Evolutionary conservation across 2,888 invertebrate genomes (phyloP), one percentile per base, ranked within the genome.

Genomic region (Tubulanus polymorphus): DNA sequence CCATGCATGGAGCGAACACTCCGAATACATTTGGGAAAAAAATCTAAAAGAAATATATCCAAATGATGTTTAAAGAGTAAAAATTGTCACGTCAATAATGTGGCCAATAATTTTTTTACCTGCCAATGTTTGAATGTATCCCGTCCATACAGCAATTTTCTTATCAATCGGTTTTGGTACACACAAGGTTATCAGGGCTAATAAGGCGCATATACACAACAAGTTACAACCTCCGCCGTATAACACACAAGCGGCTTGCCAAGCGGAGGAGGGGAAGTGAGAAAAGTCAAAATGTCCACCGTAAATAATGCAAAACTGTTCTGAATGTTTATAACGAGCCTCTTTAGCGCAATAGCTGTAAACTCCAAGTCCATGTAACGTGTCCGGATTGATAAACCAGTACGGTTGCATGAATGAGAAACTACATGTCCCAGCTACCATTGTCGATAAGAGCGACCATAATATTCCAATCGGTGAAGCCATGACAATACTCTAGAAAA

Each of bases 391-490:
- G 27, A 78, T 67, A 54, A 79, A 70, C 80, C 80, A 80, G 54
- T 75, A 75, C 1, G 79, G 78, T 55, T 79, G 79, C 3, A 79
- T 65, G 61, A 79, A 78, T 45, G 76, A 74, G 58, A 75, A 75
- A 2, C 73, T 73, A 48, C 75, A 75, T 5, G 76, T 67, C 53
- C 69, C 70, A 1, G 79, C 75, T 32, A 79, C 75, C 18, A 75
- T 62, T 27, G 78, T 61, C 3, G 79, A 78, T 29, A 80, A 63
- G 15, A 76, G 56, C 0, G 74, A 69, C 80, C 80, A 80, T 25
- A 80, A 64, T 23, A 63, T 51, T 8, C 69, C 61, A 12, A 73
- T 68, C 3, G 70, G 65, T 65, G 70, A 71, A 2, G 70, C 69
- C 18, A 71, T 72, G 45, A n/a, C n/a, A n/a, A n/a, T n/a, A n/a